Percentiles rank a stretch among this genome's conserved stretches.
phyloP scores from a whole-genome alignment of 1,140 invertebrate genomes.

The Drosophila truncata region DNA sequence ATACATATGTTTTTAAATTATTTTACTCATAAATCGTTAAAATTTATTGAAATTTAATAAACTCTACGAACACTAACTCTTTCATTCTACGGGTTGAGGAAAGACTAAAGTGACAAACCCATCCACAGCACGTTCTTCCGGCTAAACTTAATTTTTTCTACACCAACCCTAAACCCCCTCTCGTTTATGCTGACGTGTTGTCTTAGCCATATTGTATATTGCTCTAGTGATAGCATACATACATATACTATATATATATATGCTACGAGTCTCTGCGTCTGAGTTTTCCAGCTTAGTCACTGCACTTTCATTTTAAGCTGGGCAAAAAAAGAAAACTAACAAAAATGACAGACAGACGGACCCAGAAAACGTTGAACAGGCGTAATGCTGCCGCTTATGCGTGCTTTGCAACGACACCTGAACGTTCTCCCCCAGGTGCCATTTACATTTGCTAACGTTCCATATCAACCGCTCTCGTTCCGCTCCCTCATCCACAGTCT shows the following conservation, averaged over 20 bases:
- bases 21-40: neutral
- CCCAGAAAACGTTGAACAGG: slow-evolving; percentile 60
- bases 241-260: neutral
- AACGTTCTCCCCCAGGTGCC: slow-evolving; percentile 44
- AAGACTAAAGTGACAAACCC: slow-evolving; percentile 30
- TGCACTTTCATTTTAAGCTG: slow-evolving; percentile 79
- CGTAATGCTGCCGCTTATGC: slow-evolving; percentile 77
- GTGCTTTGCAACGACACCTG: slow-evolving; percentile 72
- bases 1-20: neutral
- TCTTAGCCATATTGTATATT: slow-evolving; percentile 60
- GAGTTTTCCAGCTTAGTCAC: slow-evolving; percentile 78
- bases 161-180: neutral
- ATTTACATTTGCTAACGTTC: slow-evolving; percentile 67
- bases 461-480: slow-evolving; percentile 36
- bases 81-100: neutral
- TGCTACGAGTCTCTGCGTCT: slow-evolving; percentile 22
- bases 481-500: slow-evolving; percentile 88
- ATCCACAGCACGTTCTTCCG: slow-evolving; percentile 65
- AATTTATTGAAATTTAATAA: neutral
- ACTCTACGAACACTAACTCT: neutral
- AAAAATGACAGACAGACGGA: slow-evolving; percentile 14
- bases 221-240: slow-evolving; percentile 21
- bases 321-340: slow-evolving; percentile 8
- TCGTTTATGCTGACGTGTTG: slow-evolving; percentile 58
- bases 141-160: slow-evolving; percentile 53